These are phyloP conservation scores for Cisticola juncidis DNA, from an alignment of 2,113 vertebrate species.

Conservation along the genomic window DNA sequence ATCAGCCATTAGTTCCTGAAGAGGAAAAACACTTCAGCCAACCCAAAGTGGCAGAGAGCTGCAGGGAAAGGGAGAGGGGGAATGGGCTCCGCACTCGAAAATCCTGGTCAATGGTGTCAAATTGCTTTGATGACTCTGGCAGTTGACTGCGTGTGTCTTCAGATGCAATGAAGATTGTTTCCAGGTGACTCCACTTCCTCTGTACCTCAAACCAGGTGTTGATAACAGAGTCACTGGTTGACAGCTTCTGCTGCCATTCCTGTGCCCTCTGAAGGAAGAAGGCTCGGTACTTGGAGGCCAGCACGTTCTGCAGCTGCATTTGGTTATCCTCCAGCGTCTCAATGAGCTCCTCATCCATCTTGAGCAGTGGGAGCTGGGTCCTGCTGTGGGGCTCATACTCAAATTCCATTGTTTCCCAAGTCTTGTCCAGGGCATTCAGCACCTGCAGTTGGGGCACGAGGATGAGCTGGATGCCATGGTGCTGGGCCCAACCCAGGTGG, in stretches of 20 bases:
- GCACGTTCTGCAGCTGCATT: slow-evolving; percentile 78
- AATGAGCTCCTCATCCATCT: slow-evolving; percentile 64
- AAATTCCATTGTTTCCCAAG: slow-evolving; percentile 69
- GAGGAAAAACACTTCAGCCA: not conserved
- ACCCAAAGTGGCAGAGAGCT: accelerated
- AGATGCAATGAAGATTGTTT: slow-evolving; percentile 78
- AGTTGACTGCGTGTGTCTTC: slow-evolving; percentile 77
- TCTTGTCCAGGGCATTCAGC: slow-evolving; percentile 65
- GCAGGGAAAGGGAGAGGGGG: not conserved
- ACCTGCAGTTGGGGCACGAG: slow-evolving; percentile 2
- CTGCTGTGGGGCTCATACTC: slow-evolving; percentile 65
- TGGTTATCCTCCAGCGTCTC: slow-evolving; percentile 80
- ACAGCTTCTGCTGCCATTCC: slow-evolving; percentile 76
- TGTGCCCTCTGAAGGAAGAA: slow-evolving; percentile 76
- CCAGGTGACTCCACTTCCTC: slow-evolving; percentile 78
- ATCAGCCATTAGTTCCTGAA: slow-evolving; percentile 67
- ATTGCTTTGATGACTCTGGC: slow-evolving; percentile 60
- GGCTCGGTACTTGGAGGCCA: slow-evolving; percentile 75
- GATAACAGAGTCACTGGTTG: slow-evolving; percentile 66
- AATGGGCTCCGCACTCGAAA: slow-evolving; percentile 60
- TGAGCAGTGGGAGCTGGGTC: slow-evolving; percentile 69
- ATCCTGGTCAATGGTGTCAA: slow-evolving; percentile 67
- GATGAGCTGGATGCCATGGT: accelerated
- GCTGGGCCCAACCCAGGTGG: accelerated
- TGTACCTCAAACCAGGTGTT: slow-evolving; percentile 80